A percentile compares a stretch with the other conserved stretches of the same genome.
Conservation (phyloP, 2,113 vertebrate species). For the Panthera uncia region DNA sequence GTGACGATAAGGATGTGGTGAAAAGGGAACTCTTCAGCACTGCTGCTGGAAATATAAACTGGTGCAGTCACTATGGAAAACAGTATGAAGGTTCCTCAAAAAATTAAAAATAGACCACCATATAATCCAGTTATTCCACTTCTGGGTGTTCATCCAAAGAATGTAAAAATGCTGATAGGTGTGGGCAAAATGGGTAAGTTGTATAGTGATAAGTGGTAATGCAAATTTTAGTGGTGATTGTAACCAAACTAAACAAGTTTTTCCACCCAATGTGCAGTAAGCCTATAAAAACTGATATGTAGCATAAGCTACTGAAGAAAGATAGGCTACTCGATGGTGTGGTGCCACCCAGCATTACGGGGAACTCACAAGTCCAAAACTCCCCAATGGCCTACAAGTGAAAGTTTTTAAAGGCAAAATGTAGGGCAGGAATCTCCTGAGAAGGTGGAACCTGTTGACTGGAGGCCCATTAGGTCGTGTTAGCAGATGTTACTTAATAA, state of each 20-base stretch:
- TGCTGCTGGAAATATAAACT: not conserved
- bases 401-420: not conserved
- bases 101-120: not conserved
- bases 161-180: not conserved
- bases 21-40: not conserved
- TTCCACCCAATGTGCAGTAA: not conserved
- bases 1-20: not conserved
- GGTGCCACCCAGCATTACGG: not conserved
- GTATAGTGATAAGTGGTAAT: not conserved
- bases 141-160: not conserved
- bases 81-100: not conserved
- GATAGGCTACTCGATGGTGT: not conserved
- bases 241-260: not conserved
- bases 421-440: not conserved
- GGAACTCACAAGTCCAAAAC: not conserved
- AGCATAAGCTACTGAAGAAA: not conserved
- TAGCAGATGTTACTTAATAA: not conserved
- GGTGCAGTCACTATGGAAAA: not conserved
- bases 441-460: not conserved
- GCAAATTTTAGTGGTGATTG: not conserved
- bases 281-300: not conserved
- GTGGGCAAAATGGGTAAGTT: not conserved
- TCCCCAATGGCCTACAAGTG: not conserved
- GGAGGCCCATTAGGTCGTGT: not conserved
- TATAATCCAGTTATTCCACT: not conserved